Conservation (phyloP, 2,113 vertebrate genomes). For the Hymenochirus boettgeri region DNA sequence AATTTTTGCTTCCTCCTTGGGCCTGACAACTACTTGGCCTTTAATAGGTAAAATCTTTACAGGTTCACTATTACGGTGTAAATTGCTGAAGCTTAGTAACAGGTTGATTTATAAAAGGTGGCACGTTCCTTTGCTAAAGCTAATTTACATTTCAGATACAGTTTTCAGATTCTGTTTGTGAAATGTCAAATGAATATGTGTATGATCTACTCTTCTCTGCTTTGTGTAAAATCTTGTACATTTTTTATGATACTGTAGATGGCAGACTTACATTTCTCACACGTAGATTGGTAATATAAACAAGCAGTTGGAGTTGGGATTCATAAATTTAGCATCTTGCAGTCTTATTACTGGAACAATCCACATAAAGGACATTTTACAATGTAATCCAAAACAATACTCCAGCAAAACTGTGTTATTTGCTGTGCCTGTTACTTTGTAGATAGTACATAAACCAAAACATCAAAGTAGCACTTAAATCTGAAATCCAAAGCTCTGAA, state of each 20-base stretch:
- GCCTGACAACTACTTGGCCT: too few species aligned
- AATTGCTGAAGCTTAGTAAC: too few species aligned
- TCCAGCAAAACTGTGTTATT: slow-evolving; percentile 37
- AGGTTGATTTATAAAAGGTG: too few species aligned
- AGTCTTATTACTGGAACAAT: slow-evolving; percentile 38
- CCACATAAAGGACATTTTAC: slow-evolving; percentile 36
- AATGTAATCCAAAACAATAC: slow-evolving; percentile 42
- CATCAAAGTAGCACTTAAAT: slow-evolving; percentile 42
- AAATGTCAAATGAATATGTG: background rate
- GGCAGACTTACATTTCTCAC: slow-evolving; percentile 21
- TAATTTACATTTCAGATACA: too few species aligned
- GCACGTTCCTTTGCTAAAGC: too few species aligned
- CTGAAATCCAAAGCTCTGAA: slow-evolving; percentile 40
- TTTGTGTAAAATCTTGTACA: slow-evolving; percentile 6
- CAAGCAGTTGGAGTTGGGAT: slow-evolving; percentile 2
- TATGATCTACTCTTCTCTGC: background rate
- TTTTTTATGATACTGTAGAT: slow-evolving; percentile 12
- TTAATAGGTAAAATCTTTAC: too few species aligned
- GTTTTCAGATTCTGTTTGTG: background rate
- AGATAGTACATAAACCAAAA: slow-evolving; percentile 35
- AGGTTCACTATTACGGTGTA: too few species aligned
- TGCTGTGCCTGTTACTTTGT: slow-evolving; percentile 41
- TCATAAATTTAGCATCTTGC: slow-evolving; percentile 27
- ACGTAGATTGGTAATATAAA: background rate
- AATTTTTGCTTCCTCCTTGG: too few species aligned